Conservation (phyloP, 2,113 vertebrate genomes). For the Regulus satrapa region DNA sequence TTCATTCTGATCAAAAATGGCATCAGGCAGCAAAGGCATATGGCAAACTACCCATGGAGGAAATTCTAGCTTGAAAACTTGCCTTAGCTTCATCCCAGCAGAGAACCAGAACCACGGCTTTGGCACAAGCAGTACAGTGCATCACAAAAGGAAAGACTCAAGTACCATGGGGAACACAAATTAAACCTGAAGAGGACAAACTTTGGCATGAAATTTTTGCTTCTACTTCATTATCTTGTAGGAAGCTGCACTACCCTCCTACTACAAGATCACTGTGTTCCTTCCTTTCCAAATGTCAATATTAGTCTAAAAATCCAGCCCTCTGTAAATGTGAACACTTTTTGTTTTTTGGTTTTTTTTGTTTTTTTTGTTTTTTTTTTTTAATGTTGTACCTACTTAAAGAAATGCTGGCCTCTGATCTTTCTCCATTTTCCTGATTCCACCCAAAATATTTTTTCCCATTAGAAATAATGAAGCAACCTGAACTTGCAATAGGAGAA, state of each 20-base stretch:
- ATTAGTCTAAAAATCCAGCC: background rate
- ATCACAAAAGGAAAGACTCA: background rate
- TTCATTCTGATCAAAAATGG: background rate
- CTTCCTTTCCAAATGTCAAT: background rate
- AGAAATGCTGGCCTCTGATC: background rate
- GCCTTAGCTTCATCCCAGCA: background rate
- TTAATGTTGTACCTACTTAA: background rate
- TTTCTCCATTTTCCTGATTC: background rate
- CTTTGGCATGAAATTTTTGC: background rate
- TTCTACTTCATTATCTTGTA: background rate
- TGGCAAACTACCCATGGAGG: background rate
- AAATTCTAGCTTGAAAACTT: background rate
- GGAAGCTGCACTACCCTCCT: background rate
- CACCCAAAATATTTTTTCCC: background rate
- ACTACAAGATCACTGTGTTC: background rate
- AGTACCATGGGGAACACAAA: background rate
- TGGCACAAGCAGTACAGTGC: background rate
- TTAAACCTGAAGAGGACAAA: background rate
- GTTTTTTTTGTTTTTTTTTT: too few species aligned
- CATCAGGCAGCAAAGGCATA: background rate
- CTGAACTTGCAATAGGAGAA: constrained; percentile 5
- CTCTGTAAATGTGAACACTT: background rate
- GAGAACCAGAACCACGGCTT: fast-evolving
- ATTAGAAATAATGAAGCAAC: constrained; percentile 21
- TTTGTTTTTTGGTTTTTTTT: background rate